These are phyloP conservation scores for Sinodicranocentrus sp. DNA, from an alignment of 2,888 invertebrate species.

Conservation along the genomic window DNA sequence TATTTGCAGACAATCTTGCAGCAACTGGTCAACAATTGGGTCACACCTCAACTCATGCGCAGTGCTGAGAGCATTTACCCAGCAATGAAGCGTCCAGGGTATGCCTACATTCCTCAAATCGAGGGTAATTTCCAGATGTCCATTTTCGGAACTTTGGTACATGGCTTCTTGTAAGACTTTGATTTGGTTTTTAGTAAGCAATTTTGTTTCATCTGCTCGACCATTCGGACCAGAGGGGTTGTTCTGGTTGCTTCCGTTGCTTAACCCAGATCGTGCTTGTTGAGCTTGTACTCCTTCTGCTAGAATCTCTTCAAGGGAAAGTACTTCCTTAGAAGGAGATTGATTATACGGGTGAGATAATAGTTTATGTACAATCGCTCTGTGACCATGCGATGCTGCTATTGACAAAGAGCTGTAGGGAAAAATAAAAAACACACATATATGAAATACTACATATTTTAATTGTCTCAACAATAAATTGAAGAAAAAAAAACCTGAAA, in stretches of 20 bases:
- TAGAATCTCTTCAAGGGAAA: constrained; percentile 92
- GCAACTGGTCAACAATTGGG: constrained; percentile 90
- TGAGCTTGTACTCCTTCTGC: constrained; percentile 85
- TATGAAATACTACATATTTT: too few relatives aligned
- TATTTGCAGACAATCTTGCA: constrained; percentile 94
- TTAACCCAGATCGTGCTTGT: constrained; percentile 68
- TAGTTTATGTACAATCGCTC: constrained; percentile 87
- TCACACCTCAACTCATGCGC: constrained; percentile 91
- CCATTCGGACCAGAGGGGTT: constrained; percentile 2
- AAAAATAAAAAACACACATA: not conserved
- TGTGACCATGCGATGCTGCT: constrained; percentile 92
- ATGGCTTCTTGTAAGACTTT: constrained; percentile 94
- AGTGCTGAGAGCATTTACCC: constrained; percentile 93
- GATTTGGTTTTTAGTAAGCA: constrained; percentile 88
- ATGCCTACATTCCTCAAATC: constrained; percentile 92
- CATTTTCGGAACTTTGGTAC: constrained; percentile 96
- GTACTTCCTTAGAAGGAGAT: constrained; percentile 85
- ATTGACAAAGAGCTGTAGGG: constrained; percentile 88
- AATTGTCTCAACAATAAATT: too few relatives aligned
- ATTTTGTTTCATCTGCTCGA: constrained; percentile 77
- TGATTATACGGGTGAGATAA: constrained; percentile 85
- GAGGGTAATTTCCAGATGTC: constrained; percentile 93
- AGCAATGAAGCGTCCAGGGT: constrained; percentile 94
- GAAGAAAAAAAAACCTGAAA: too few relatives aligned
- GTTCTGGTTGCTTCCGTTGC: constrained; percentile 45